Base-by-base conservation (phyloP, 2,797 vertebrate genomes). In the Streptopelia turtur region DNA sequence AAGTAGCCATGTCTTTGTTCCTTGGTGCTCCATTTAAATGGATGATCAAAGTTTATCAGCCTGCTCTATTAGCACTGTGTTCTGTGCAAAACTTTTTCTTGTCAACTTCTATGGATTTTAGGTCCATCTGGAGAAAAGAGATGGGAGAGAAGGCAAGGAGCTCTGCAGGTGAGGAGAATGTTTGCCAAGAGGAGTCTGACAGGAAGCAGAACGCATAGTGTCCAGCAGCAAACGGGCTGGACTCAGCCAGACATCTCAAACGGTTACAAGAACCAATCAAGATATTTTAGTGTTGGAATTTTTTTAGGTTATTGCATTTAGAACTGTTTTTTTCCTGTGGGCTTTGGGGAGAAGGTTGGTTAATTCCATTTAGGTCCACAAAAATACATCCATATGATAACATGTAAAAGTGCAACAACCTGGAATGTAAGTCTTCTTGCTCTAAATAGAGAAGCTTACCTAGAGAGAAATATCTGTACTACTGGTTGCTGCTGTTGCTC, bases 41-140 rank as follows among this genome's bases (percentile, higher is more conserved):
- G 71, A 93, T 93, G 94, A 97, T 96, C 93, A 95, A 95, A 95
- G 90, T 95, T 96, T 96, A 85, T 95, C 86, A 93, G 78, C 88
- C 92, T 66, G 87, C 81, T 94, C 89, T 96, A 94, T 95, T 95
- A 95, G 64, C 4, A 18, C 78, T 66, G 53, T 90, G 87, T 93
- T 90, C 89, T 79, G 60, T 93, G 57, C 75, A 92, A 91, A 95
- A 89, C 45, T 94, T 89, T 95, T 93, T 89, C 83, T 89, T 92
- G 78, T 91, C 83, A 85, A 53, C 59, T 90, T 87, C 43, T 49
- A 79, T 74, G 75, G 87, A 90, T 94, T 94, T 94, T 82, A 91
- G 81, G 56, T 94, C 92, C 84, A 66, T 85, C 33, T 87, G 52
- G 64, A 93, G 66, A 60, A 89, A 87, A 83, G 65, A 80, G 63